Evolutionary conservation across 2,888 invertebrate species (phyloP), one percentile per base, ranked within the genome.

Genomic region (Norana najaformis): DNA sequence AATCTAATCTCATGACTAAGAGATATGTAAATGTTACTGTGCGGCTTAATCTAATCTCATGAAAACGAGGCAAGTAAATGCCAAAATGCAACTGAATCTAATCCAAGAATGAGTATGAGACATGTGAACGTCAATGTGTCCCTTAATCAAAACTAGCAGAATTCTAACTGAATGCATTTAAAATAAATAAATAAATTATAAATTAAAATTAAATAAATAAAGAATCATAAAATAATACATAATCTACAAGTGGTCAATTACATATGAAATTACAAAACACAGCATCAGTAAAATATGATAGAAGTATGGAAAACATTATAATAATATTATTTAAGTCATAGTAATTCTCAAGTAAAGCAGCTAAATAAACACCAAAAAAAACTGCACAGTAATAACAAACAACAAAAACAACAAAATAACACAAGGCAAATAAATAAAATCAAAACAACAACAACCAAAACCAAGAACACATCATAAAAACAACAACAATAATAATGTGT

Each of bases 381-480:
- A 69, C 13, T 18, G 18, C 8, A 41, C 5, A 18, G 34, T 20
- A 37, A 88, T 14, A 88, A n/a, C 14, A 88, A 36, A 2, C 18
- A 39, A 39, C 5, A 47, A 89, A 35, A 89, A 89, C 36, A 36
- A 14, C 14, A 36, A 85, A 88, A 89, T 20, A 37, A 39, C 30
- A 88, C 14, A 30, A 34, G 34, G 30, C 20, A 5, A 88, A 36
- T 14, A 89, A 89, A 20, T 82, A 35, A 35, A 14, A 35, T 82
- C 36, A 90, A 11, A 41, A 89, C 69, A n/a, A n/a, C 34, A 34
- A 89, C 18, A 36, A n/a, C 41, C 39, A 37, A 38, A 90, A 38
- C 16, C 53, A 88, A 89, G 13, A 89, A 89, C 37, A 89, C 39
- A 89, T 37, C n/a, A 38, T 34, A 23, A 37, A 85, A 11, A 37